Conservation (phyloP, 2,888 invertebrate species). For the Dichetophora obliterata region DNA sequence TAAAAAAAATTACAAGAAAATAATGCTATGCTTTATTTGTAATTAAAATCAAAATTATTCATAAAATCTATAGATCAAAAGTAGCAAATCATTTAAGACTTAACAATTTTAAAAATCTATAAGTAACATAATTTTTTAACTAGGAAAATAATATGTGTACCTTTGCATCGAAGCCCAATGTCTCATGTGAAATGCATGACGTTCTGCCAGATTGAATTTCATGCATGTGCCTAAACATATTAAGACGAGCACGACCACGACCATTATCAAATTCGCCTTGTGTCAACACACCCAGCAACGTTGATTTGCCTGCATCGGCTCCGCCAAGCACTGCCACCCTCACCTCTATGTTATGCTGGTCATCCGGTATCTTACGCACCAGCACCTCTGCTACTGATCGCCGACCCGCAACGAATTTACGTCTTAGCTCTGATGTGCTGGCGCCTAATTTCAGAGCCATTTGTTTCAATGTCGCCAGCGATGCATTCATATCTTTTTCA, state of each 20-base stretch:
- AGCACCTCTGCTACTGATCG: conserved; percentile 88
- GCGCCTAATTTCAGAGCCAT: conserved; percentile 94
- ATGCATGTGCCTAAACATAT: conserved; percentile 95
- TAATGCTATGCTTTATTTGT: no score
- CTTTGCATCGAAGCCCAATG: conserved; percentile 90
- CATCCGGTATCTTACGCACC: conserved; percentile 89
- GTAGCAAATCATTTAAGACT: no score
- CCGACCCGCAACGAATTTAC: conserved; percentile 72
- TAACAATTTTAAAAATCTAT: no score
- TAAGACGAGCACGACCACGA: conserved; percentile 91
- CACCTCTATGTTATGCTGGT: conserved; percentile 89
- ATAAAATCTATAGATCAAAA: no score
- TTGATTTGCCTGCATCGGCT: conserved; percentile 97
- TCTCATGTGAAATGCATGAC: conserved; percentile 95
- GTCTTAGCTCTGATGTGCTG: conserved; percentile 80
- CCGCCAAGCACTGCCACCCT: conserved; percentile 94
- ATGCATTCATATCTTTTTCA: conserved; percentile 86
- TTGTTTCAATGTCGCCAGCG: conserved; percentile 84
- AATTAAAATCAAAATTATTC: no score
- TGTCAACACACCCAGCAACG: conserved; percentile 93
- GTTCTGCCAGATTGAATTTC: conserved; percentile 95
- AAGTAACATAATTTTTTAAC: no score
- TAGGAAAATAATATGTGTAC: conserved; percentile 18
- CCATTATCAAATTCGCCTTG: conserved; percentile 98
- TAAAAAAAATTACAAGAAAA: conserved; percentile 69